A percentile compares a stretch with the other conserved stretches of the same genome.
These are phyloP conservation scores for Ophioderma brevispina DNA, from an alignment of 35 echinoderm and acorn worm genomes.

Conservation along the genomic window DNA sequence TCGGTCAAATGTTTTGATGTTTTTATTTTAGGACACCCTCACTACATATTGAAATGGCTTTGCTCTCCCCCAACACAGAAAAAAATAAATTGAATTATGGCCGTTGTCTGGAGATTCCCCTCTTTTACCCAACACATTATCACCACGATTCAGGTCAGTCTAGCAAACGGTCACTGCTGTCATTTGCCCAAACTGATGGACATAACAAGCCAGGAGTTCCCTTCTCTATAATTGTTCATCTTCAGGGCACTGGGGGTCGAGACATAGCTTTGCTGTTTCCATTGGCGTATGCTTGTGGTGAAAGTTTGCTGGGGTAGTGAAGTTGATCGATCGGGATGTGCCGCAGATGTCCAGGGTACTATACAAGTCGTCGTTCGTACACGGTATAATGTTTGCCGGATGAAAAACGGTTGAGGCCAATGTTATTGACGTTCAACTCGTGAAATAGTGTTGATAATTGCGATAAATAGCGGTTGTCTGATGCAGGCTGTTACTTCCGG, in stretches of 20 bases:
- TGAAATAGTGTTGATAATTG: too few species aligned
- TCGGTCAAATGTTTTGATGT: too few species aligned
- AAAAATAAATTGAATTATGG: background rate
- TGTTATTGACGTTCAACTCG: too few species aligned
- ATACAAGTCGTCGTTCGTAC: too few species aligned
- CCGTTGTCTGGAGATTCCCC: background rate
- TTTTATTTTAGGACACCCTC: too few species aligned
- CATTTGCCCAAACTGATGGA: background rate
- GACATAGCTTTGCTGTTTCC: background rate
- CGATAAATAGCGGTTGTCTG: too few species aligned
- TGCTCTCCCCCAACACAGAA: too few species aligned
- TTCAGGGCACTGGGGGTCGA: background rate
- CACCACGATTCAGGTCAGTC: background rate
- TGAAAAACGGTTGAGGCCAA: too few species aligned
- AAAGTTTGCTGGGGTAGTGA: background rate
- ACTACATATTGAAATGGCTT: too few species aligned
- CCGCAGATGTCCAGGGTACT: background rate
- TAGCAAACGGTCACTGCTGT: background rate
- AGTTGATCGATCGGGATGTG: background rate
- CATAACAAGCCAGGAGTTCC: background rate
- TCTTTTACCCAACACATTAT: background rate
- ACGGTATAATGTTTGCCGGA: too few species aligned
- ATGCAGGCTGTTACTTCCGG: too few species aligned
- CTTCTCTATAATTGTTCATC: constrained; percentile 1
- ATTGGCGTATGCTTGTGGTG: background rate